Conservation (phyloP, 1,140 invertebrate species). For the Drosophila quadrilineata region DNA sequence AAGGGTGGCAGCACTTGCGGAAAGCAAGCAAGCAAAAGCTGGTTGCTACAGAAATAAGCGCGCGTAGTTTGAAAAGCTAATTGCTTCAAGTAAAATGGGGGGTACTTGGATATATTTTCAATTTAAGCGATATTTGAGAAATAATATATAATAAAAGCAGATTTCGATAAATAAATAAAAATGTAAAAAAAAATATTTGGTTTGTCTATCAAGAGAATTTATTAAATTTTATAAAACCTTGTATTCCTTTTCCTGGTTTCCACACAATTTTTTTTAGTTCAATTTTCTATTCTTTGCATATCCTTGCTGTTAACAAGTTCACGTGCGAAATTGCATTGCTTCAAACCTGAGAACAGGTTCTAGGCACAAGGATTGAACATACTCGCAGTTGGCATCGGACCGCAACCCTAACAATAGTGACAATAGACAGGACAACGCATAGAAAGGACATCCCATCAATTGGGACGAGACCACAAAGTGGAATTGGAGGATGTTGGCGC, state of each 20-base stretch:
- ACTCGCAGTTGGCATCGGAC: not conserved
- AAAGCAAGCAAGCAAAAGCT: not conserved
- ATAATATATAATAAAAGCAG: no score
- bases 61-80: not conserved
- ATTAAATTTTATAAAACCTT: no score
- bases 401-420: slow-evolving; percentile 42
- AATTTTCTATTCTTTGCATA: slow-evolving; percentile 8
- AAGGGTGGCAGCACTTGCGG: no score
- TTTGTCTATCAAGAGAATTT: no score
- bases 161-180: no score
- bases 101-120: no score
- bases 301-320: slow-evolving; percentile 59
- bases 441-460: slow-evolving; percentile 2
- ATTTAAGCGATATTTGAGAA: no score
- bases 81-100: not conserved
- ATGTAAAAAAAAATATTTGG: no score
- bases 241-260: no score
- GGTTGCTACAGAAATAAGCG: not conserved
- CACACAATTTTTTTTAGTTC: not conserved
- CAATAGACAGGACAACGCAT: slow-evolving; percentile 28
- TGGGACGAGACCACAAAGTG: not conserved
- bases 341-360: slow-evolving; percentile 35
- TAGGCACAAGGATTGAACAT: not conserved
- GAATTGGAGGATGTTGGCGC: slow-evolving; percentile 14
- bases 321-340: slow-evolving; percentile 69